Percentiles rank a stretch among this genome's conserved stretches.
Evolutionary conservation across 2,888 invertebrate genomes (phyloP).

Genomic region (Drosophila paramelanica): DNA sequence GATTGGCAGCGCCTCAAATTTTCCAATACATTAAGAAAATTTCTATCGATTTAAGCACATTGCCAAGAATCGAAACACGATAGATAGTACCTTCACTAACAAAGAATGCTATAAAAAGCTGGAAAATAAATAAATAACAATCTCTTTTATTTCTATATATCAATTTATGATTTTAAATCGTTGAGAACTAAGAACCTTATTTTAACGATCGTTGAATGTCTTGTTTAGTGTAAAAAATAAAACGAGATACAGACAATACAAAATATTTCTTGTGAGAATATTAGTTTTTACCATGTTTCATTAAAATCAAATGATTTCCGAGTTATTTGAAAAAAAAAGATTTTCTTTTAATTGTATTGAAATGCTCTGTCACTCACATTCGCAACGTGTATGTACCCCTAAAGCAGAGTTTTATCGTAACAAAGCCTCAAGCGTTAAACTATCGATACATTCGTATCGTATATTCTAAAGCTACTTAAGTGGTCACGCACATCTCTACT

Average conservation of each 20-base stretch:
- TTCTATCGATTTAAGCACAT: slow-evolving; percentile 27
- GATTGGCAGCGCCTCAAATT: slow-evolving; percentile 55
- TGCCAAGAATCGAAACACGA: slow-evolving; percentile 3
- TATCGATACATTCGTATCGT: slow-evolving; percentile 32
- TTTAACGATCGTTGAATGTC: too few relatives aligned
- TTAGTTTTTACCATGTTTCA: too few relatives aligned
- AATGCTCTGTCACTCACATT: background rate
- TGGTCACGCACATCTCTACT: slow-evolving; percentile 48
- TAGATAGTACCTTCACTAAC: background rate
- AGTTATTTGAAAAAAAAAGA: too few relatives aligned
- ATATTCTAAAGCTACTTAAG: slow-evolving; percentile 5
- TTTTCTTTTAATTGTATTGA: background rate
- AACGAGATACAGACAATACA: background rate
- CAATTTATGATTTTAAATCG: too few relatives aligned
- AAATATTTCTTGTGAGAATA: background rate
- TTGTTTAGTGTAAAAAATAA: too few relatives aligned
- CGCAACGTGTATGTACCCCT: background rate
- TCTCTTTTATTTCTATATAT: too few relatives aligned
- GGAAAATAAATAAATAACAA: background rate
- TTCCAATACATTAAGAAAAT: slow-evolving; percentile 45
- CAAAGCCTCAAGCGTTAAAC: background rate
- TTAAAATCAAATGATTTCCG: too few relatives aligned
- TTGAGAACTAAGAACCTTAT: too few relatives aligned
- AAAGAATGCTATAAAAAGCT: background rate
- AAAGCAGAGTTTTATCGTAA: slow-evolving; percentile 3